These are phyloP conservation scores for Drosophila cognata DNA, from an alignment of 2,888 invertebrate genomes.

Conservation along the genomic window DNA sequence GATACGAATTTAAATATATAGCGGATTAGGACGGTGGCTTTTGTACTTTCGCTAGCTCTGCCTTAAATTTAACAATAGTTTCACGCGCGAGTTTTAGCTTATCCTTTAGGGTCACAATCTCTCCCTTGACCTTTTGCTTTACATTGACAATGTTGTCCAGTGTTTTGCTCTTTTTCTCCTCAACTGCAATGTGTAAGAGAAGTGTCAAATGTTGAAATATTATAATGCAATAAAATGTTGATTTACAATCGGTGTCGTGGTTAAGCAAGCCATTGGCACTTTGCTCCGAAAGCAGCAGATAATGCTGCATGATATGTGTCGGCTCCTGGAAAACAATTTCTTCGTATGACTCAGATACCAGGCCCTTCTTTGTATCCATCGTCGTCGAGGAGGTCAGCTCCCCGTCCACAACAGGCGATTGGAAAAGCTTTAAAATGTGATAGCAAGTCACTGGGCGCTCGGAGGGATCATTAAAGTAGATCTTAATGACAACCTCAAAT, in stretches of 20 bases:
- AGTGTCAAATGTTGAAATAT: background rate
- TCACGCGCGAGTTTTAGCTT: conserved; percentile 93
- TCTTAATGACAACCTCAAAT: conserved; percentile 98
- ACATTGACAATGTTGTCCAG: conserved; percentile 91
- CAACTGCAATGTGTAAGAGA: conserved; percentile 89
- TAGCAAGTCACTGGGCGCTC: conserved; percentile 95
- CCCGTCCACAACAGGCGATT: conserved; percentile 88
- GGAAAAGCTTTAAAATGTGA: conserved; percentile 97
- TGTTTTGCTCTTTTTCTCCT: conserved; percentile 93
- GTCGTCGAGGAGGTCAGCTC: conserved; percentile 78
- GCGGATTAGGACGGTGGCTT: conserved; percentile 60
- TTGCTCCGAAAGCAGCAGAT: conserved; percentile 89
- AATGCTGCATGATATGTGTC: conserved; percentile 94
- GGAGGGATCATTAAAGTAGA: conserved; percentile 98
- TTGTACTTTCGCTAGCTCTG: conserved; percentile 87
- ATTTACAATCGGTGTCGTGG: conserved; percentile 65
- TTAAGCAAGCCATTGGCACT: conserved; percentile 53
- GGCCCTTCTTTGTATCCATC: conserved; percentile 88
- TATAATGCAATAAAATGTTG: background rate
- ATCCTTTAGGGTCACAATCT: conserved; percentile 94
- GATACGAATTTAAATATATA: background rate
- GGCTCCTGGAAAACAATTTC: conserved; percentile 98
- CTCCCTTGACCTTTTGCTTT: conserved; percentile 92
- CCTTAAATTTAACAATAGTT: conserved; percentile 92
- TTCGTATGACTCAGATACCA: conserved; percentile 97